Conservation (phyloP, 2,113 vertebrate genomes). For the Gallinago media region DNA sequence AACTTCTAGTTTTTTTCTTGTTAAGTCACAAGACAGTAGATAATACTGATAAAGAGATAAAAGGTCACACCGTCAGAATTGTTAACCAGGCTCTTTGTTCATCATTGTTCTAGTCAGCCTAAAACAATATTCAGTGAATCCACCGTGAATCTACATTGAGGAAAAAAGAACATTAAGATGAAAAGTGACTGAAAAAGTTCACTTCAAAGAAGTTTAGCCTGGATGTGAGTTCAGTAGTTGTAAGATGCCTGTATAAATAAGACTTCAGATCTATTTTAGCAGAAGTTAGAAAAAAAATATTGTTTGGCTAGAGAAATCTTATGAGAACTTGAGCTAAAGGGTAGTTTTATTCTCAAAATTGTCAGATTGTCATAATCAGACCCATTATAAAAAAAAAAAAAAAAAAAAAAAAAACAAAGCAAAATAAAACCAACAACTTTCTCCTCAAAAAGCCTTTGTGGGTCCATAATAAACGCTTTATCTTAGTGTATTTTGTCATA, state of each 20-base stretch:
- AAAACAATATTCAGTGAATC: conserved; percentile 28
- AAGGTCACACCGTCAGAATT: not conserved
- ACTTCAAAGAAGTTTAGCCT: not conserved
- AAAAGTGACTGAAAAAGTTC: not conserved
- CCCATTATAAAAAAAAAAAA: not conserved
- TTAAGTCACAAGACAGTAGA: conserved; percentile 5
- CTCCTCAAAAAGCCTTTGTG: not conserved
- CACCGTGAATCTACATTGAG: not conserved
- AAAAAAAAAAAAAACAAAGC: not conserved
- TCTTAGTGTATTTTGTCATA: conserved; percentile 10
- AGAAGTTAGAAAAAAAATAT: not conserved
- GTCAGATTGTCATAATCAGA: not conserved
- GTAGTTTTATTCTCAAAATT: not conserved
- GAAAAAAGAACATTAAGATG: not conserved
- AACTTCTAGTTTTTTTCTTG: conserved; percentile 46
- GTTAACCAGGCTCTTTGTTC: not conserved
- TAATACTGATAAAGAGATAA: conserved; percentile 25
- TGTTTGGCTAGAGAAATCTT: not conserved
- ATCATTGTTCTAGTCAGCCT: conserved; percentile 12
- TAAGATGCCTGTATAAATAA: not conserved
- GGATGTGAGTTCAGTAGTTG: not conserved
- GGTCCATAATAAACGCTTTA: not conserved
- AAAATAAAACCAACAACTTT: not conserved
- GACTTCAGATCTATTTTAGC: not conserved
- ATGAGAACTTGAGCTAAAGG: not conserved